phyloP scores from a whole-genome alignment of 2,888 invertebrate genomes.

The Endotricha flammealis region DNA sequence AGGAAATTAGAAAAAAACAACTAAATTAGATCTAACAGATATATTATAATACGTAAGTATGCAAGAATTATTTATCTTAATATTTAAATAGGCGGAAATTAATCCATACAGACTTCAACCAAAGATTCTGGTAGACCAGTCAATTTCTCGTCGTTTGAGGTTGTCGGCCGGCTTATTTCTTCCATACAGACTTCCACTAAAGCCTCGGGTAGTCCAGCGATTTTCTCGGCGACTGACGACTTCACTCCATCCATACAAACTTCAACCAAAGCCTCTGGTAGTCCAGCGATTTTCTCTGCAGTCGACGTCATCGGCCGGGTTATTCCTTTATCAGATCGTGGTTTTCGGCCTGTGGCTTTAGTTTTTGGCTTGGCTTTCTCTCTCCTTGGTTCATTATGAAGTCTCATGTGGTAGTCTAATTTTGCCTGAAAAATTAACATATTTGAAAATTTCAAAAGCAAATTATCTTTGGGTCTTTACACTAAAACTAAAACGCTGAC shows the following conservation, averaged over 20 bases:
- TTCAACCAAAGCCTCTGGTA: conserved; percentile 15
- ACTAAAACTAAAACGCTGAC: no score
- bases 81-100: conserved; percentile 9
- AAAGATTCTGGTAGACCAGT: conserved; percentile 35
- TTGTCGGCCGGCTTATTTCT: no score
- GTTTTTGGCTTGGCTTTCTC: conserved; percentile 29
- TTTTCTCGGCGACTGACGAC: conserved; percentile 47
- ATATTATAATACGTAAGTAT: no score
- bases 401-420: conserved; percentile 42
- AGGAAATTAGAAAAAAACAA: no score
- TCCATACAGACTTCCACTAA: no score
- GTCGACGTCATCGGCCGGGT: conserved; percentile 40
- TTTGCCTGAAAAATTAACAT: conserved; percentile 35
- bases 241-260: no score
- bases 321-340: conserved; percentile 49
- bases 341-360: conserved; percentile 42
- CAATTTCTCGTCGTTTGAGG: conserved; percentile 49
- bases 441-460: no score
- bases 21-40: no score
- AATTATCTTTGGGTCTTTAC: no score
- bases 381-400: conserved; percentile 28
- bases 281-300: conserved; percentile 53
- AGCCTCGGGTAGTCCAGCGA: conserved; percentile 39
- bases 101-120: conserved; percentile 11
- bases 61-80: neutral